Conservation (phyloP, 2,797 vertebrate species). For the Artibeus lituratus region DNA sequence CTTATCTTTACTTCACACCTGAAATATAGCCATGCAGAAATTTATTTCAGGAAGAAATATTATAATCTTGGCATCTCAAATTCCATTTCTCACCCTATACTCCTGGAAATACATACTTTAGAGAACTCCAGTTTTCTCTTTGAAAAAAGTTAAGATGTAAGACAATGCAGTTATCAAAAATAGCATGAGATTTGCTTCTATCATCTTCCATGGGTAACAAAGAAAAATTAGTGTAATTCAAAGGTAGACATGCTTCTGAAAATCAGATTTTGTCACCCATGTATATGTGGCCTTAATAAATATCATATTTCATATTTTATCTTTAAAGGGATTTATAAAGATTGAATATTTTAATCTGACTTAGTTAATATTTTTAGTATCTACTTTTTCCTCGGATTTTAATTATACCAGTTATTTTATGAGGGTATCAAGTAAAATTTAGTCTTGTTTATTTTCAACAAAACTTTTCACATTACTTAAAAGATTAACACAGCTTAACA, state of each 20-base stretch:
- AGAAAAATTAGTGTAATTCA: not conserved
- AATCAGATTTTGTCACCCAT: not conserved
- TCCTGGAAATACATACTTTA: not conserved
- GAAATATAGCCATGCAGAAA: not conserved
- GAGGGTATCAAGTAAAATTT: not conserved
- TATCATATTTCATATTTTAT: not conserved
- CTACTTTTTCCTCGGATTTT: not conserved
- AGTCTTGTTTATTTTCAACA: not conserved
- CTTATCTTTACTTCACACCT: not conserved
- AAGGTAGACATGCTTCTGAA: not conserved
- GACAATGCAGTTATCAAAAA: not conserved
- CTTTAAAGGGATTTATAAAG: not conserved
- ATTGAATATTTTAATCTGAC: not conserved
- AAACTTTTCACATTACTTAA: conserved; percentile 8
- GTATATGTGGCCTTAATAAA: not conserved
- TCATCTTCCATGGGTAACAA: not conserved
- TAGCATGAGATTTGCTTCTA: not conserved
- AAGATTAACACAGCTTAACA: not conserved
- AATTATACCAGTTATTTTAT: not conserved
- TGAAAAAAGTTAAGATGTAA: not conserved
- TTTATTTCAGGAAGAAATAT: not conserved
- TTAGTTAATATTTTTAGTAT: not conserved
- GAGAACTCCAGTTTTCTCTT: not conserved
- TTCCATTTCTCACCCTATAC: not conserved
- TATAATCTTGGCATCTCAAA: not conserved